Evolutionary conservation across 2,888 invertebrate species (phyloP), one percentile per base, ranked within the genome.

Genomic region (Volucella inanis): DNA sequence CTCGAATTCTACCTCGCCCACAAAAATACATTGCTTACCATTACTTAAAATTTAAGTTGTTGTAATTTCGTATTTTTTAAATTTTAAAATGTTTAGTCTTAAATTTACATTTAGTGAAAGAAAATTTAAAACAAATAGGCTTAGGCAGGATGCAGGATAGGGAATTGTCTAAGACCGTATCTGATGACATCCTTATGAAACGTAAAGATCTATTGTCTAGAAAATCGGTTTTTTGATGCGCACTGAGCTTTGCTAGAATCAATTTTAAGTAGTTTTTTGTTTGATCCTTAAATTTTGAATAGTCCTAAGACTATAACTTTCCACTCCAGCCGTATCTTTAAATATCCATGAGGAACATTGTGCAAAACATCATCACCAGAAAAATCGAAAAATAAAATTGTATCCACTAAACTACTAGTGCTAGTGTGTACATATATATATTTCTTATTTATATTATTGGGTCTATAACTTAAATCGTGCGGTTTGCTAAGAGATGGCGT

Each of bases 51-150:
- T 57, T 12, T 77, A 79, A 75, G 65, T 75, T 82, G 81, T 82
- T 85, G 71, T 81, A 81, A 72, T 72, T 75, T 78, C 82, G 49
- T 75, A 71, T 65, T 67, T 65, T 62, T 71, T 78, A 70, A 64
- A 57, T 59, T 81, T 67, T 62, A 43, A 14, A 57, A 81, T 22
- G 0, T 22, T 22, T 54, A 72, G 74, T 81, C 68, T 81, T 81
- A 65, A 74, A 57, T 55, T 22, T 22, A 22, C 22, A 78, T 41
- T 14, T 57, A 65, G 49, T 39, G 52, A 65, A 41, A 72, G 31
- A 49, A 8, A 57, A 12, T 12, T 9, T 22, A 74, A 41, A 49
- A 18, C 18, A 68, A 61, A 39, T 52, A 61, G 38, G 1, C 1
- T 61, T 54, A 61, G 31, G 3, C 15, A 50, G 49, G 43, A 49